Evolutionary conservation across 2,797 vertebrate genomes (phyloP).

Genomic region (Danio kyathit): DNA sequence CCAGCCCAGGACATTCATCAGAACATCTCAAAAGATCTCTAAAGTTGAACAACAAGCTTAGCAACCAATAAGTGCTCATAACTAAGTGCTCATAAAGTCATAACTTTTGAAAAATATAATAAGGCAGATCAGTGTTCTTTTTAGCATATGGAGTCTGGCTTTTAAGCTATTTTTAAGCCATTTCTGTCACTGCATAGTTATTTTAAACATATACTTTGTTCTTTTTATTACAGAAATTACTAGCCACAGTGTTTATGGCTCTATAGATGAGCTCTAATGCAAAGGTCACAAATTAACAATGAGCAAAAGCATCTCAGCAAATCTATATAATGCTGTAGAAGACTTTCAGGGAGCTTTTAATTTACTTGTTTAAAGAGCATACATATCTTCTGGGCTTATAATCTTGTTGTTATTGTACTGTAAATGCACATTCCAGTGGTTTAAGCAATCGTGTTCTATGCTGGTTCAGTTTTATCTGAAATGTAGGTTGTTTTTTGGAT

Average conservation of each 20-base stretch:
- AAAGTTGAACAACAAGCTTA: not conserved
- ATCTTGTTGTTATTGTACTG: conserved; percentile 51
- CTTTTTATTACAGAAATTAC: conserved; percentile 32
- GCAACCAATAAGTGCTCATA: not conserved
- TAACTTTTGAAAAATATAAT: not conserved
- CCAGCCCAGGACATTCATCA: not conserved
- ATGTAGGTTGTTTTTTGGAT: conserved; percentile 71
- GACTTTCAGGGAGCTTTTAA: conserved; percentile 38
- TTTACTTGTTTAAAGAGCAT: conserved; percentile 26
- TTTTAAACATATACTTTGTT: not conserved
- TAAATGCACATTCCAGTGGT: conserved; percentile 62
- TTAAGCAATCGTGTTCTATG: conserved; percentile 68
- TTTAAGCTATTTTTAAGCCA: not conserved
- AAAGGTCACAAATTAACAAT: conserved; percentile 25
- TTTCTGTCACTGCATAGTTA: not conserved
- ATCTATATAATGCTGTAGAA: not conserved
- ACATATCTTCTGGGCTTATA: conserved; percentile 43
- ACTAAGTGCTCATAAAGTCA: too few species aligned
- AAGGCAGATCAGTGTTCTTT: not conserved
- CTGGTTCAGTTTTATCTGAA: conserved; percentile 63
- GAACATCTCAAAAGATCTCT: not conserved
- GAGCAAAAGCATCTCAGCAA: not conserved
- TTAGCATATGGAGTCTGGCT: not conserved
- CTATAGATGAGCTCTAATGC: not conserved
- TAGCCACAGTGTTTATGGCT: conserved; percentile 1